Conservation (phyloP, 2,113 vertebrate genomes). For the Scolopax mira region DNA sequence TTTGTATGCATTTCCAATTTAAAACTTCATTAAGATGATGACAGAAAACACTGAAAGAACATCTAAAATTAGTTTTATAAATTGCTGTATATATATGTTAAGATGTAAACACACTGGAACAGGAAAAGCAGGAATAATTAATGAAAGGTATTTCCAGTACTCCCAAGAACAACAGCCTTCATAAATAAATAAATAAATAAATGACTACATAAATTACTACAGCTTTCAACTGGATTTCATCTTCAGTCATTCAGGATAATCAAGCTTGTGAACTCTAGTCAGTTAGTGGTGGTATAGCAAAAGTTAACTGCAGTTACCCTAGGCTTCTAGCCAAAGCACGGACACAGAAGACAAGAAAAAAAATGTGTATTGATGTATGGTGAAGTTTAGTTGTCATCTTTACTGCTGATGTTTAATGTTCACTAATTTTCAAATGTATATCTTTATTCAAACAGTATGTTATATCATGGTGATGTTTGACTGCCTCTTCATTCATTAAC, state of each 20-base stretch:
- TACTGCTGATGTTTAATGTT: not conserved
- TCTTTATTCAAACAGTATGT: not conserved
- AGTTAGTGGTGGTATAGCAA: not conserved
- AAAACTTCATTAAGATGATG: not conserved
- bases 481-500: not conserved
- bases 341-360: not conserved
- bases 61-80: not conserved
- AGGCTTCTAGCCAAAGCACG: not conserved
- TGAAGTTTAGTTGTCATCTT: not conserved
- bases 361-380: not conserved
- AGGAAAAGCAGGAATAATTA: not conserved
- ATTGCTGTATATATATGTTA: fast-evolving
- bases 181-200: slow-evolving; percentile 22
- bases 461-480: fast-evolving
- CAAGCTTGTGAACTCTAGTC: not conserved
- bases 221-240: not conserved
- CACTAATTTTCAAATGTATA: not conserved
- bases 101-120: not conserved
- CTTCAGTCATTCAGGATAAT: not conserved
- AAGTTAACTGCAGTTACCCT: not conserved
- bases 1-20: slow-evolving; percentile 1
- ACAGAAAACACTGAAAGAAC: not conserved
- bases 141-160: not conserved
- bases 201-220: not conserved
- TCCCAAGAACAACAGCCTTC: not conserved